Conservation (phyloP, 2,888 invertebrate genomes). For the Phorcus lineatus region DNA sequence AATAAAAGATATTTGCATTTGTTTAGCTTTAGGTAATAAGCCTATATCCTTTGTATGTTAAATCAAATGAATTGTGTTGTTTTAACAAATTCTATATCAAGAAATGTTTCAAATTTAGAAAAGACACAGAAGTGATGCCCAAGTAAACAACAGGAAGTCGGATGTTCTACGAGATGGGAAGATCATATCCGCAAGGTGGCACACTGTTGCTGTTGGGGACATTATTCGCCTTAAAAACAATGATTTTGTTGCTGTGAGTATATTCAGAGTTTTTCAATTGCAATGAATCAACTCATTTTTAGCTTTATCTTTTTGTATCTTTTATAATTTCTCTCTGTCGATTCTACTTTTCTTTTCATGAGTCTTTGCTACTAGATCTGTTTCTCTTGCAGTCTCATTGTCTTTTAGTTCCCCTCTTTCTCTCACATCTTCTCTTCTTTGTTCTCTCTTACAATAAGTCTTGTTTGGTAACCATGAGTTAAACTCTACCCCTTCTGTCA, state of each 20-base stretch:
- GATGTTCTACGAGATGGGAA: conserved; percentile 92
- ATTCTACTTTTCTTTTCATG: not conserved
- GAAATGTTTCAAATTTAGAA: conserved; percentile 82
- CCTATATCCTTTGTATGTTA: no score
- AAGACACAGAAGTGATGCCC: conserved; percentile 98
- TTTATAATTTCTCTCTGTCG: not conserved
- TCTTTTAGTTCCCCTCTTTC: not conserved
- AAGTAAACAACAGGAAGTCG: conserved; percentile 94
- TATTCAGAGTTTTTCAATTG: not conserved
- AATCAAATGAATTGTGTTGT: no score
- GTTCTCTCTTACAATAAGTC: no score
- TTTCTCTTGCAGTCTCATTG: not conserved
- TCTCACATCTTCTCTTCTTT: no score
- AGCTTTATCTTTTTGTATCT: no score
- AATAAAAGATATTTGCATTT: no score
- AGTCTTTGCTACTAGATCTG: not conserved
- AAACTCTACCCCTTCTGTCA: no score
- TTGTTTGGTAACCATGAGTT: no score
- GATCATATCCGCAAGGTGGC: conserved; percentile 89
- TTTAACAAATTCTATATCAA: not conserved
- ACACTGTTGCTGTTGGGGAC: conserved; percentile 94
- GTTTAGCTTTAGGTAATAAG: no score
- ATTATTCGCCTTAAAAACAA: conserved; percentile 99
- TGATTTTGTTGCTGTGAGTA: conserved; percentile 91
- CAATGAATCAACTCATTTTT: no score